phyloP scores from a whole-genome alignment of 2,797 vertebrate genomes.

The Galaxias olidus region DNA sequence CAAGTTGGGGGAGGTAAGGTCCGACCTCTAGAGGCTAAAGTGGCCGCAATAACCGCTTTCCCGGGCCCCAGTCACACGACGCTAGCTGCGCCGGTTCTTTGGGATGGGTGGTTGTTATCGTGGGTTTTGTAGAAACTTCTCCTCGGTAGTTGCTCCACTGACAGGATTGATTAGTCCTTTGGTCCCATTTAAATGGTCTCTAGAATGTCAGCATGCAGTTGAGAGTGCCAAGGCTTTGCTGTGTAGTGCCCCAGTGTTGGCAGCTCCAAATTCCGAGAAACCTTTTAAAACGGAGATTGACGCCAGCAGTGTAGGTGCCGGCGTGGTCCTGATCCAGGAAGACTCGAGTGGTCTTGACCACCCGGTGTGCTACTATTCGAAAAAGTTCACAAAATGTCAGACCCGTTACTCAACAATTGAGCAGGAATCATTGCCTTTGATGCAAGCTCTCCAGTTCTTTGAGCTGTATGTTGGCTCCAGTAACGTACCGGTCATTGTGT shows the following conservation, averaged over 20 bases:
- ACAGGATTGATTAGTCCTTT: background rate
- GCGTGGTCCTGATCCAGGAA: conserved; percentile 20
- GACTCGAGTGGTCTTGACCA: background rate
- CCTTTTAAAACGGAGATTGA: conserved; percentile 14
- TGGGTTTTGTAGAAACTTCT: conserved; percentile 10
- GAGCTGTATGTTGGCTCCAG: too few relatives aligned
- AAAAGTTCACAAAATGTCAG: conserved; percentile 6
- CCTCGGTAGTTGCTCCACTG: background rate
- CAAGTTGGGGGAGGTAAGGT: too few relatives aligned
- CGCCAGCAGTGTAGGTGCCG: conserved; percentile 8
- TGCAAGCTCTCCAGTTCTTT: background rate
- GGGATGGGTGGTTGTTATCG: background rate
- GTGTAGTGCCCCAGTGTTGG: background rate
- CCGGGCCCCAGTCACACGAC: too few relatives aligned
- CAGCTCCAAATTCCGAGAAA: background rate
- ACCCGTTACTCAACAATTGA: conserved; percentile 6
- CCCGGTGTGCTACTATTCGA: conserved; percentile 2
- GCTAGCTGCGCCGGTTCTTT: too few relatives aligned
- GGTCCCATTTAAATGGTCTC: background rate
- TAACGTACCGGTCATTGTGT: too few relatives aligned
- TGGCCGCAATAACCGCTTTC: too few relatives aligned
- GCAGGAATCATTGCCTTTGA: conserved; percentile 2
- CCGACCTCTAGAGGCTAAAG: too few relatives aligned
- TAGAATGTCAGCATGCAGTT: conserved; percentile 5
- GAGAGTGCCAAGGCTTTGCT: background rate